Evolutionary conservation across 2,113 vertebrate genomes (phyloP), one percentile per base, ranked within the genome.

Genomic region (Illadopsis cleaveri): DNA sequence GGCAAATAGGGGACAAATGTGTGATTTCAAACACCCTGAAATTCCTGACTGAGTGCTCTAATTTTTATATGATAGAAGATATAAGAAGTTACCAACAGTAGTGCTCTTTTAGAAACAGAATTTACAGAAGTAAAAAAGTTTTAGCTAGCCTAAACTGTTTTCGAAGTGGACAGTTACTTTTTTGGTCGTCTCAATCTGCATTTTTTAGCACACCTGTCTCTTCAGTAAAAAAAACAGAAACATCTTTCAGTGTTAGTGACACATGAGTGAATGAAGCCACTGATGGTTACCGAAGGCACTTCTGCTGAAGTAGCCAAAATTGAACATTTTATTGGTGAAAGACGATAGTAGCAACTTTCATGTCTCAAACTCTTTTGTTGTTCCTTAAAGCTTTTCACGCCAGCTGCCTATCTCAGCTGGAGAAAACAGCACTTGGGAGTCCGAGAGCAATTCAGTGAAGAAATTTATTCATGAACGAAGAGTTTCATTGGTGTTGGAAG

Each of bases 311-410:
- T 27, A 53, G 76, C 51, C 40, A 64, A 72, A 93, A 60, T 64
- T 10, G 44, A 82, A 51, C 13, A 27, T 82, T 86, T 84, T 45
- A 23, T 58, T 66, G 27, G 25, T 73, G 33, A 42, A 83, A 86
- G 27, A 85, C 12, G 15, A 18, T 38, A 38, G 66, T 77, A 66
- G 62, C 30, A 82, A 21, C 20, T 91, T 50, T 80, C 24, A 40
- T 78, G 16, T 81, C 40, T 70, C 45, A 62, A 35, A 73, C 23
- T 40, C 47, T 70, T 53, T 88, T 84, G 30, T 44, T 69, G 21
- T 35, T 94, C 42, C 33, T 30, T 98, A 98, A 98, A 98, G 88
- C 40, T 99, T 94, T 98, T 99, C 96, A 96, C 88, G 54, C 96
- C 98, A 73, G 97, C 97, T 9, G 85, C 98, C 76, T 97, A 98